Evolutionary conservation across 2,888 invertebrate species (phyloP), one percentile per base, ranked within the genome.

Genomic region (Hartigia nigra): DNA sequence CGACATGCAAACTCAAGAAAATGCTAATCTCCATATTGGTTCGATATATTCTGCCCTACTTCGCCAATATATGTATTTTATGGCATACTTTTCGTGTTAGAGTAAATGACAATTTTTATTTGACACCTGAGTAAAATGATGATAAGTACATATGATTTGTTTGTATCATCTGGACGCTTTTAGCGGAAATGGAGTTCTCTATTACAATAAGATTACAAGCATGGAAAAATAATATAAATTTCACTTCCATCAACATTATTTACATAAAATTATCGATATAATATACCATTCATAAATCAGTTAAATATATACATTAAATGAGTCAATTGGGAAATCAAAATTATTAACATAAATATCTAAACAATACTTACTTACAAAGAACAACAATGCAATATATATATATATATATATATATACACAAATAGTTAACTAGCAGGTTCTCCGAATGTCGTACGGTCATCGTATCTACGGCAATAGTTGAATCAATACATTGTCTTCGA

Each of bases 1-100:
- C 78, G 75, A 79, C 85, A 84, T 85, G 87, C 85, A 81, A 86
- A 78, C 81, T 74, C 84, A 87, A 87, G 87, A 87, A 86, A 86
- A 87, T 87, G 85, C 84, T 85, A 88, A 88, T 88, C 82, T 81
- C 78, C 72, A 69, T 37, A 32, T 75, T 34, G 75, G 37, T n/a
- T 75, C 77, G 76, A 80, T 80, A 79, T 78, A 14, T 70, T 74
- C 75, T 75, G 79, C 76, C 79, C 82, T 78, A 80, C 76, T 79
- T 78, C 23, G 55, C 55, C 55, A 55, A 55, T 55, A 2, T 23
- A 5, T 55, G 55, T 9, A 55, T 23, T 9, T 23, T 23, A 55
- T 55, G 23, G 14, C 55, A 23, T 9, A 23, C 55, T 23, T 55
- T 55, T 55, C 23, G 9, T 55, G 5, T 23, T 55, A 1, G 23